Conservation (phyloP, 2,888 invertebrate genomes). For the Craniophora ligustri region DNA sequence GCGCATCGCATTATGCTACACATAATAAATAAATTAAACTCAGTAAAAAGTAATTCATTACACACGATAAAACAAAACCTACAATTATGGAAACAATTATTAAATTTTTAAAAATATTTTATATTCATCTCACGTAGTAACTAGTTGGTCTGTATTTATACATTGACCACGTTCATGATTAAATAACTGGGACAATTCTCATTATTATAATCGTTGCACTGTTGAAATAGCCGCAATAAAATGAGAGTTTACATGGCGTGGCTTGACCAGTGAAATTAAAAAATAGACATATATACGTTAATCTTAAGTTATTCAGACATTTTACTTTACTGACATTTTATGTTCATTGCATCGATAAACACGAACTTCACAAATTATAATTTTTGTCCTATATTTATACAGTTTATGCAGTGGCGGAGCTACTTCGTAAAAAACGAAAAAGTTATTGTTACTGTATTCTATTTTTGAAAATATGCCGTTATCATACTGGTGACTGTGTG, state of each 20-base stretch:
- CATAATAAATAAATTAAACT: slow-evolving; percentile 11
- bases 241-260: neutral
- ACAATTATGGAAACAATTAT: slow-evolving; percentile 50
- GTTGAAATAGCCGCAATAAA: slow-evolving; percentile 9
- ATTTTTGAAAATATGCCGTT: no score
- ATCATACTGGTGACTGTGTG: no score
- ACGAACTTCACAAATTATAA: no score
- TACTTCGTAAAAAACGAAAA: no score
- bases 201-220: slow-evolving; percentile 13
- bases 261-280: no score
- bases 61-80: slow-evolving; percentile 50
- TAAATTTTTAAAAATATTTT: slow-evolving; percentile 14
- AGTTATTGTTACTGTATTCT: no score
- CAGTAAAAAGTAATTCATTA: slow-evolving; percentile 43
- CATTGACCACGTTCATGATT: slow-evolving; percentile 22
- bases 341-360: neutral
- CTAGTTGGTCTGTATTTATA: slow-evolving; percentile 5
- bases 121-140: slow-evolving; percentile 37
- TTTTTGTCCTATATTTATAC: no score
- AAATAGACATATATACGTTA: neutral
- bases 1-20: no score
- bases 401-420: no score
- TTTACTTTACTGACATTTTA: slow-evolving; percentile 7
- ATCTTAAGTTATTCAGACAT: slow-evolving; percentile 7
- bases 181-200: slow-evolving; percentile 22